phyloP scores from a whole-genome alignment of 1,140 invertebrate genomes.

The Campoletis sonorensis region DNA sequence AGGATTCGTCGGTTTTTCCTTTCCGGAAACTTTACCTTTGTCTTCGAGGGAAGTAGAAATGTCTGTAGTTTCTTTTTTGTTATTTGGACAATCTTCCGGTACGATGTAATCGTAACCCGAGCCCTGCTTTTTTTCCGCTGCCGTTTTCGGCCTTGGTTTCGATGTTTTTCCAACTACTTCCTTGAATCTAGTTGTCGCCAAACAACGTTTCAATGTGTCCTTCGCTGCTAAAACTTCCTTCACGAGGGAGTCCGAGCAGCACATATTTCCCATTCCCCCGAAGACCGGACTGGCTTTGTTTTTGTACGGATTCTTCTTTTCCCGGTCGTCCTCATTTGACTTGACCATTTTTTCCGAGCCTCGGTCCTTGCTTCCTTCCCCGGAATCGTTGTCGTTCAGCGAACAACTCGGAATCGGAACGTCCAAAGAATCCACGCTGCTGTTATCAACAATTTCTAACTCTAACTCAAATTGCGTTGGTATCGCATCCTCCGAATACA shows the following conservation, averaged over 20 bases:
- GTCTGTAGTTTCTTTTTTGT: neutral
- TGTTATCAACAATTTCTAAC: conserved; percentile 66
- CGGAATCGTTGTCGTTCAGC: conserved; percentile 16
- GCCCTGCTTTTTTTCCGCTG: conserved; percentile 64
- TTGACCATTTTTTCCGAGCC: neutral
- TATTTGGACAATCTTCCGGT: neutral
- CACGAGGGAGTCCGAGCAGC: conserved; percentile 67
- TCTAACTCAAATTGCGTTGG: conserved; percentile 69
- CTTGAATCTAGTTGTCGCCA: conserved; percentile 54
- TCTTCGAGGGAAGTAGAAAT: neutral
- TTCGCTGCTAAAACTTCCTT: conserved; percentile 74
- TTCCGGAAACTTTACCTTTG: neutral
- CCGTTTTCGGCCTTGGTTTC: conserved; percentile 61
- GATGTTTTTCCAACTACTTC: conserved; percentile 34
- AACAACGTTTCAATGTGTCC: conserved; percentile 71
- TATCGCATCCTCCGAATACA: conserved; percentile 63
- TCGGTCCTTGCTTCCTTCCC: too few relatives aligned
- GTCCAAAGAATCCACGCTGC: conserved; percentile 54
- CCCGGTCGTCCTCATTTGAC: neutral
- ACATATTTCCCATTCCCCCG: conserved; percentile 42
- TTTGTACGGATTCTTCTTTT: conserved; percentile 16
- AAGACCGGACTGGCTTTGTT: neutral
- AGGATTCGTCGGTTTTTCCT: conserved; percentile 38
- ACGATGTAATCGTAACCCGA: conserved; percentile 52
- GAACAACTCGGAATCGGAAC: conserved; percentile 51